A percentile compares a stretch with the other conserved stretches of the same genome.
These are phyloP conservation scores for Urosaurus nigricauda DNA, from an alignment of 2,797 vertebrate genomes.

Conservation along the genomic window DNA sequence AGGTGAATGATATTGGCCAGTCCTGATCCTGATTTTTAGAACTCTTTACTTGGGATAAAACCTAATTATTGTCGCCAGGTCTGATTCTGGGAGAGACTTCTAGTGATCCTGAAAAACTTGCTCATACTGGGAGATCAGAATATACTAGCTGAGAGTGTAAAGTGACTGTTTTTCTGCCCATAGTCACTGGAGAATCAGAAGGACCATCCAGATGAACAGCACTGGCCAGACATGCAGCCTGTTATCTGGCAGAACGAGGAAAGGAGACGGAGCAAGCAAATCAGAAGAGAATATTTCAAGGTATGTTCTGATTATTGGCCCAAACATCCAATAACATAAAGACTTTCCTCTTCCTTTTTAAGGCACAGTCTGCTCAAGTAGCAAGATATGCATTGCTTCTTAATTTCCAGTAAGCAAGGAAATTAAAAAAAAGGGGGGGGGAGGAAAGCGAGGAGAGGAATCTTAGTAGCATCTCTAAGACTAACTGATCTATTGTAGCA, in stretches of 20 bases:
- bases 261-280: slow-evolving; percentile 91
- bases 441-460: no score
- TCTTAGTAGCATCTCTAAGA: no score
- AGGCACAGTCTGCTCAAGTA: not conserved
- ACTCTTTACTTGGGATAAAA: not conserved
- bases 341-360: not conserved
- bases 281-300: slow-evolving; percentile 97
- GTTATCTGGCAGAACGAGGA: slow-evolving; percentile 94
- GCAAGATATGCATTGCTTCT: not conserved
- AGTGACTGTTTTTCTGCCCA: not conserved
- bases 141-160: not conserved
- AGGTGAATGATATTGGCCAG: not conserved
- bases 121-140: no score
- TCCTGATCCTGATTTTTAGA: not conserved
- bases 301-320: slow-evolving; percentile 71
- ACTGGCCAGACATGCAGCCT: slow-evolving; percentile 90
- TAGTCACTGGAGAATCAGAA: slow-evolving; percentile 82
- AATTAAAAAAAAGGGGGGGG: no score
- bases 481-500: no score
- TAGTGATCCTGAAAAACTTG: not conserved
- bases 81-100: not conserved
- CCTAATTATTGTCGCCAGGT: not conserved
- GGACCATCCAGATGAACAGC: slow-evolving; percentile 85
- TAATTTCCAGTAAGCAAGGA: not conserved
- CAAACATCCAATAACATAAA: not conserved